phyloP scores from a whole-genome alignment of 2,888 invertebrate genomes.

The Eupithecia vulgata region DNA sequence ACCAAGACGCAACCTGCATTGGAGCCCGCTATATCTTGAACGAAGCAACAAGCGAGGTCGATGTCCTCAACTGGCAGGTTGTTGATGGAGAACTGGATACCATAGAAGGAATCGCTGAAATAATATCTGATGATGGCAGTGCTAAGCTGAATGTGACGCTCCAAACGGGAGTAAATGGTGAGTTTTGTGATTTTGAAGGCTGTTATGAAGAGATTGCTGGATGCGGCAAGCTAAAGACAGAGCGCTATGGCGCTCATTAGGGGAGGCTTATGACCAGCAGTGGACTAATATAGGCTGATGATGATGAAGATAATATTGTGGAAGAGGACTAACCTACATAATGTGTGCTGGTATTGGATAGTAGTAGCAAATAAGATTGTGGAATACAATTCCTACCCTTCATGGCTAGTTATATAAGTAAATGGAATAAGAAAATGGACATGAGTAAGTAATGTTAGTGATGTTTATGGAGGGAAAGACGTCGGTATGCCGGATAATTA shows the following conservation, averaged over 20 bases:
- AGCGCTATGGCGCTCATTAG: too few relatives aligned
- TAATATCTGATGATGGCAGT: conserved; percentile 56
- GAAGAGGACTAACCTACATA: too few relatives aligned
- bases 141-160: conserved; percentile 60
- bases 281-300: too few relatives aligned
- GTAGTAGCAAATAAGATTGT: background rate
- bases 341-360: background rate
- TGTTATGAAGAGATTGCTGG: background rate
- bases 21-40: conserved; percentile 62
- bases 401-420: too few relatives aligned
- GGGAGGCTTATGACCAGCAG: too few relatives aligned
- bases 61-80: conserved; percentile 70
- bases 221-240: too few relatives aligned
- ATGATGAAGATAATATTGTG: too few relatives aligned
- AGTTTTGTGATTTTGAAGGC: background rate
- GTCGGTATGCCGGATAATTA: background rate
- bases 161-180: conserved; percentile 43
- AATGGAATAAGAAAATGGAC: background rate
- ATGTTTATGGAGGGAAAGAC: background rate
- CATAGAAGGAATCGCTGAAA: conserved; percentile 60
- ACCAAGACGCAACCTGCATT: conserved; percentile 56
- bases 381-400: background rate
- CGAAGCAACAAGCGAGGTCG: conserved; percentile 52
- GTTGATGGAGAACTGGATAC: conserved; percentile 57
- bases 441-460: background rate